phyloP scores from a whole-genome alignment of 2,113 vertebrate species.

The Pseudorhombus dupliciocellatus region DNA sequence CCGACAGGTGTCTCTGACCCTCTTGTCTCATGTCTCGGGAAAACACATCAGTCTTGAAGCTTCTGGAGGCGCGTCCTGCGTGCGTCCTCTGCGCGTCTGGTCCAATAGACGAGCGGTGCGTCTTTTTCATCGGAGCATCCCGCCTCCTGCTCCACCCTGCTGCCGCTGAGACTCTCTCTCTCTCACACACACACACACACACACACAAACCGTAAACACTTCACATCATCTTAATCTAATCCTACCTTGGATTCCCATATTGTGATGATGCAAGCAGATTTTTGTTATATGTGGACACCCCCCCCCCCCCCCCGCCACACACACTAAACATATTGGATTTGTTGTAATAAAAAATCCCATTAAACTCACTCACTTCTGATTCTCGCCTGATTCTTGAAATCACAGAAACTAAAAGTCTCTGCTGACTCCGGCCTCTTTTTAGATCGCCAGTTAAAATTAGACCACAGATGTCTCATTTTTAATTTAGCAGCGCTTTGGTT shows the following conservation, averaged over 20 bases:
- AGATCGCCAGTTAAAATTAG: not conserved
- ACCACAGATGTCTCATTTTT: not conserved
- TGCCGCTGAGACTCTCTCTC: slow-evolving; percentile 10
- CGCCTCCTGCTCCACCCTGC: slow-evolving; percentile 54
- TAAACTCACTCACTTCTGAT: too few relatives aligned
- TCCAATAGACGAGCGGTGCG: slow-evolving; percentile 72
- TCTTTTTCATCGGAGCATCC: slow-evolving; percentile 55
- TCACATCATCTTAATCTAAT: too few relatives aligned
- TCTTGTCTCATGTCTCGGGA: slow-evolving; percentile 46
- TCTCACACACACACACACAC: slow-evolving; percentile 11
- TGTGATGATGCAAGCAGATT: too few relatives aligned
- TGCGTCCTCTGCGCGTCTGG: slow-evolving; percentile 39
- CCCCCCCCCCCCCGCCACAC: too few relatives aligned
- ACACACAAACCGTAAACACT: not conserved
- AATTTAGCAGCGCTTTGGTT: not conserved
- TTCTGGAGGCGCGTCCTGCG: slow-evolving; percentile 30
- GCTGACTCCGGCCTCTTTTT: not conserved
- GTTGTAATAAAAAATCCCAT: too few relatives aligned
- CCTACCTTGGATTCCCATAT: too few relatives aligned
- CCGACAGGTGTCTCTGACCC: slow-evolving; percentile 59
- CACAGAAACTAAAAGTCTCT: not conserved
- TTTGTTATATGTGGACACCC: too few relatives aligned
- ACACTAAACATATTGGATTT: too few relatives aligned
- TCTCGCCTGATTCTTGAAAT: not conserved
- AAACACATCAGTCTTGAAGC: slow-evolving; percentile 24